Evolutionary conservation across 37 sponge, comb jelly and placozoan species (phyloP).

Genomic region (Geodia barretti): DNA sequence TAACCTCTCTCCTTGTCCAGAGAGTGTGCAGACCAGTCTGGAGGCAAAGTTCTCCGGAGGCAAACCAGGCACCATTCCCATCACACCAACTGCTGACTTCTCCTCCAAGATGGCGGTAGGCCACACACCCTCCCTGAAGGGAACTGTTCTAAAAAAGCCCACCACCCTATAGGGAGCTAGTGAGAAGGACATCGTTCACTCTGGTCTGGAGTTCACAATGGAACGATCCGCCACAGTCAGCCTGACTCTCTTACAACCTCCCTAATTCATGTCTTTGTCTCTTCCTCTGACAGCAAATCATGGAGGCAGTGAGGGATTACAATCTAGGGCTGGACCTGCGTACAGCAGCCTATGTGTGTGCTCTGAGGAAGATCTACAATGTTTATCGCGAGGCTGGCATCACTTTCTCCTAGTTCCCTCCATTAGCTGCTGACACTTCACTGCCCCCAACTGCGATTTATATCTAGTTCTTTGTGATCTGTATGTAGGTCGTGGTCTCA

Average conservation of each 20-base stretch:
- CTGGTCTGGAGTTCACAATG: conserved; percentile 98
- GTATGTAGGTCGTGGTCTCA: no score
- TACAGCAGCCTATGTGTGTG: conserved; percentile 92
- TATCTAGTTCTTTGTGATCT: no score
- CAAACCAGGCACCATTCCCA: conserved; percentile 73
- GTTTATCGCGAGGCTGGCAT: conserved; percentile 86
- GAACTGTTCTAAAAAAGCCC: no score
- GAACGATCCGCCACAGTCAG: conserved; percentile 89
- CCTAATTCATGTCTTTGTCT: background rate
- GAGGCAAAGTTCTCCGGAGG: conserved; percentile 87
- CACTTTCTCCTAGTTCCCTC: conserved; percentile 53
- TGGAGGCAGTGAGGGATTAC: conserved; percentile 77
- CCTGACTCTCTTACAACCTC: background rate
- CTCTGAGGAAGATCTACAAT: conserved; percentile 91
- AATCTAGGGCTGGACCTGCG: conserved; percentile 94
- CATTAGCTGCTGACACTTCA: background rate
- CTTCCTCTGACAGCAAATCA: conserved; percentile 78
- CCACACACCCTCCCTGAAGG: no score
- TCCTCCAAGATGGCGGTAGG: conserved; percentile 65
- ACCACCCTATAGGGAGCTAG: conserved; percentile 84
- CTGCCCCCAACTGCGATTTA: background rate
- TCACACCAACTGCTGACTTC: conserved; percentile 82
- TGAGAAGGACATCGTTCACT: conserved; percentile 98
- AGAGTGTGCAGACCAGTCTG: conserved; percentile 88
- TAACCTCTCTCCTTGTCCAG: conserved; percentile 18